Evolutionary conservation across 2,113 vertebrate genomes (phyloP).

Genomic region (Struthio camelus): DNA sequence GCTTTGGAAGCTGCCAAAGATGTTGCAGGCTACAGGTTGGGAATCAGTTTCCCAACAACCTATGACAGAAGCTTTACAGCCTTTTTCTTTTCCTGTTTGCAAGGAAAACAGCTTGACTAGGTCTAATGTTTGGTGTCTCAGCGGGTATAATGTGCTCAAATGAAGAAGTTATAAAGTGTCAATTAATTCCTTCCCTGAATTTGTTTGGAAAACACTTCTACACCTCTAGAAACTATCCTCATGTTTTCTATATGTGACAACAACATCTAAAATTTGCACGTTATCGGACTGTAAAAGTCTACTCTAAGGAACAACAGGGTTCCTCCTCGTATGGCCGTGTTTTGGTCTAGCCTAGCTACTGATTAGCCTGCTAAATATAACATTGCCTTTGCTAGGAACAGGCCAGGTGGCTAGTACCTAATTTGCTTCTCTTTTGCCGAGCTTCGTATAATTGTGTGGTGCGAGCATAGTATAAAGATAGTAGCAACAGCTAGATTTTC

Average conservation of each 20-base stretch:
- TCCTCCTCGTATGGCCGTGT: not conserved
- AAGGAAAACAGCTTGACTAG: not conserved
- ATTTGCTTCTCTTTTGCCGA: not conserved
- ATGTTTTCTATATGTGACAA: not conserved
- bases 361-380: not conserved
- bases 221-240: not conserved
- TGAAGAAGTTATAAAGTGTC: not conserved
- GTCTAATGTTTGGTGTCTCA: not conserved
- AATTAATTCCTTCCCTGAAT: not conserved
- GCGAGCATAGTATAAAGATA: not conserved
- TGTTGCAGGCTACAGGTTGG: not conserved
- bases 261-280: not conserved
- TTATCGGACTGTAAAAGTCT: not conserved
- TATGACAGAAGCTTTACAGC: fast-evolving
- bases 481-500: not conserved
- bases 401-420: not conserved
- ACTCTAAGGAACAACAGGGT: not conserved
- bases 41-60: not conserved
- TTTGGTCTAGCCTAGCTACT: not conserved
- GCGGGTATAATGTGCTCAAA: not conserved
- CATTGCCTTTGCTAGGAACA: not conserved
- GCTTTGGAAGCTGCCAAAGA: not conserved
- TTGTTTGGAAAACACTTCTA: not conserved
- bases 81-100: not conserved
- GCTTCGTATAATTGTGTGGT: not conserved